These are phyloP conservation scores for Cerastoderma edule DNA, from an alignment of 2,888 invertebrate genomes.

Conservation along the genomic window DNA sequence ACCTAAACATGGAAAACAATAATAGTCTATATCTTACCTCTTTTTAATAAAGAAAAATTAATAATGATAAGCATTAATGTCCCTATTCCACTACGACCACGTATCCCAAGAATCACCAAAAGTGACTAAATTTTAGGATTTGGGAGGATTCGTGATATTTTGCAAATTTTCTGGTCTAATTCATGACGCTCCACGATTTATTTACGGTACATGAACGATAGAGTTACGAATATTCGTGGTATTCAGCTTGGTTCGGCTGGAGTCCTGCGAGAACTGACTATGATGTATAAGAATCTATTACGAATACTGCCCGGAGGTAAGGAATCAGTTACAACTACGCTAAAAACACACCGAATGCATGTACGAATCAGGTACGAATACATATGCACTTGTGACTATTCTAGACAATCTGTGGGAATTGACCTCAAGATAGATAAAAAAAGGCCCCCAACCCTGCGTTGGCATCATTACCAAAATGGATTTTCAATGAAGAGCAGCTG, in stretches of 20 bases:
- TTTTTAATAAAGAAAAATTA: too few relatives aligned
- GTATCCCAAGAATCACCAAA: slow-evolving; percentile 15
- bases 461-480: slow-evolving; percentile 26
- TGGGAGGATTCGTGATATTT: slow-evolving; percentile 12
- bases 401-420: slow-evolving; percentile 25
- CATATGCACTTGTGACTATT: slow-evolving; percentile 20
- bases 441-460: slow-evolving; percentile 23
- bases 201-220: background rate
- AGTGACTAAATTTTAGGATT: too few relatives aligned
- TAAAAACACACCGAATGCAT: slow-evolving; percentile 31
- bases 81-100: slow-evolving; percentile 1
- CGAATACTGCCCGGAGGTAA: slow-evolving; percentile 28
- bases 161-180: slow-evolving; percentile 23
- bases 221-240: too few relatives aligned
- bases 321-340: slow-evolving; percentile 29
- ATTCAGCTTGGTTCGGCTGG: slow-evolving; percentile 28
- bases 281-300: slow-evolving; percentile 20
- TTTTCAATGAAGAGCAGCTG: slow-evolving; percentile 23
- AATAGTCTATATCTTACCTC: too few relatives aligned
- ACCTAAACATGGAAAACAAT: too few relatives aligned
- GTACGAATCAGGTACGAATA: too few relatives aligned
- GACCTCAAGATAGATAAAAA: slow-evolving; percentile 23
- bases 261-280: slow-evolving; percentile 15
- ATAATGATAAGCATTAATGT: too few relatives aligned
- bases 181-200: background rate